Conservation (phyloP, 2,113 vertebrate species). For the Trogon melanurus region DNA sequence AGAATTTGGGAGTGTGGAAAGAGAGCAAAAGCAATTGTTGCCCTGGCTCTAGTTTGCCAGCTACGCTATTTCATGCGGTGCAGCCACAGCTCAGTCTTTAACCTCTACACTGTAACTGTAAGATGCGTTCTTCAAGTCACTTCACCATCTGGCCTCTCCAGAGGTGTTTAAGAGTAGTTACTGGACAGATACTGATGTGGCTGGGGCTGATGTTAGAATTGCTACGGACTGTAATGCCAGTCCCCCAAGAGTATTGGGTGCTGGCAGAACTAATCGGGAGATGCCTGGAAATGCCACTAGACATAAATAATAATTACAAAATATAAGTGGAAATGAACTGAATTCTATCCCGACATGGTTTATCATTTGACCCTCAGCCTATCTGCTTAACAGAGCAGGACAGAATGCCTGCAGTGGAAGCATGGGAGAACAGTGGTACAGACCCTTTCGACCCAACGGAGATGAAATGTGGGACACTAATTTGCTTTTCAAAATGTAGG, state of each 20-base stretch:
- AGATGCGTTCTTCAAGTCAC: neutral
- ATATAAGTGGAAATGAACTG: neutral
- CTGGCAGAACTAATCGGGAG: neutral
- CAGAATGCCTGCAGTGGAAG: neutral
- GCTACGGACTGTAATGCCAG: neutral
- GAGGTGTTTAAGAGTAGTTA: neutral
- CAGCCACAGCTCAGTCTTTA: neutral
- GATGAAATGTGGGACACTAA: neutral
- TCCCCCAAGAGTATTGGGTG: neutral
- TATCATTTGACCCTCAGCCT: neutral
- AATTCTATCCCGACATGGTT: neutral
- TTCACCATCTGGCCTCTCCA: neutral
- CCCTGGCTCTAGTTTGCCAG: neutral
- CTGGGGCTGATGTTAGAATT: neutral
- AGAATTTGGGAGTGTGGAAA: neutral
- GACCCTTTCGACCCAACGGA: neutral
- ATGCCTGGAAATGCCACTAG: neutral
- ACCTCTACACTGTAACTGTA: neutral
- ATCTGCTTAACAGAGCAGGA: neutral
- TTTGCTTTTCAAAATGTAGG: conserved; percentile 46
- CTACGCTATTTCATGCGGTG: neutral
- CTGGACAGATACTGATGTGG: neutral
- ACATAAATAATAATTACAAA: neutral
- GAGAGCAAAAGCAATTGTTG: neutral
- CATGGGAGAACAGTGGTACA: neutral